These are phyloP conservation scores for Hirtodrosophila trivittata DNA, from an alignment of 2,888 invertebrate species.

Conservation along the genomic window DNA sequence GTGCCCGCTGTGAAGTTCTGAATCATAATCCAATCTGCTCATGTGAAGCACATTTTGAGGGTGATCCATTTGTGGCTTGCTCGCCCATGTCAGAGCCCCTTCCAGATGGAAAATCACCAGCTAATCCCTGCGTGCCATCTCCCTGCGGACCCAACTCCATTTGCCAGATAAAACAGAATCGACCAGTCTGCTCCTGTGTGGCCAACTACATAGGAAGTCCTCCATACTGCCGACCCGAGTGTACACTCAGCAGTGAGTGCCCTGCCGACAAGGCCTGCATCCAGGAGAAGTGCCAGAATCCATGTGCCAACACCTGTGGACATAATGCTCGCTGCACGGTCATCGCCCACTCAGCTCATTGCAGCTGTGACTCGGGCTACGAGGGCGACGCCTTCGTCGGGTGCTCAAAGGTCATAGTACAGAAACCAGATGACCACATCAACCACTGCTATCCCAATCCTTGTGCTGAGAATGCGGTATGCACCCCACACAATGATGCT, in stretches of 20 bases:
- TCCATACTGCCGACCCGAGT: slow-evolving; percentile 92
- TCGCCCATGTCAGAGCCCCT: slow-evolving; percentile 75
- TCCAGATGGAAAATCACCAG: slow-evolving; percentile 82
- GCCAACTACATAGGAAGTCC: slow-evolving; percentile 92
- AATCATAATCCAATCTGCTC: slow-evolving; percentile 94
- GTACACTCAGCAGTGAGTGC: slow-evolving; percentile 92
- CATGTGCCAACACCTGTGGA: slow-evolving; percentile 91
- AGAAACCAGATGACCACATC: slow-evolving; percentile 73
- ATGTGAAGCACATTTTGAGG: slow-evolving; percentile 89
- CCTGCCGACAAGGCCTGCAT: slow-evolving; percentile 91
- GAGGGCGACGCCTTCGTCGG: slow-evolving; percentile 94
- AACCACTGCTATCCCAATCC: slow-evolving; percentile 91
- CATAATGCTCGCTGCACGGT: slow-evolving; percentile 91
- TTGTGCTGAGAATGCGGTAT: slow-evolving; percentile 93
- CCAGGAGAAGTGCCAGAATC: slow-evolving; percentile 91
- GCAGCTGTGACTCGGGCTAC: slow-evolving; percentile 90
- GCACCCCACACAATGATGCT: slow-evolving; percentile 88
- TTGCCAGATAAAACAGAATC: slow-evolving; percentile 91
- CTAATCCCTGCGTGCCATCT: slow-evolving; percentile 86
- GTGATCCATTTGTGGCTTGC: slow-evolving; percentile 92
- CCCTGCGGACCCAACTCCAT: slow-evolving; percentile 93
- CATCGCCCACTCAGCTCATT: slow-evolving; percentile 91
- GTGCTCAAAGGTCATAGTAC: slow-evolving; percentile 86
- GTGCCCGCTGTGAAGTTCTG: slow-evolving; percentile 90
- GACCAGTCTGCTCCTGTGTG: slow-evolving; percentile 92